Evolutionary conservation across 2,113 vertebrate genomes (phyloP).

Genomic region (Thalassoma bifasciatum): DNA sequence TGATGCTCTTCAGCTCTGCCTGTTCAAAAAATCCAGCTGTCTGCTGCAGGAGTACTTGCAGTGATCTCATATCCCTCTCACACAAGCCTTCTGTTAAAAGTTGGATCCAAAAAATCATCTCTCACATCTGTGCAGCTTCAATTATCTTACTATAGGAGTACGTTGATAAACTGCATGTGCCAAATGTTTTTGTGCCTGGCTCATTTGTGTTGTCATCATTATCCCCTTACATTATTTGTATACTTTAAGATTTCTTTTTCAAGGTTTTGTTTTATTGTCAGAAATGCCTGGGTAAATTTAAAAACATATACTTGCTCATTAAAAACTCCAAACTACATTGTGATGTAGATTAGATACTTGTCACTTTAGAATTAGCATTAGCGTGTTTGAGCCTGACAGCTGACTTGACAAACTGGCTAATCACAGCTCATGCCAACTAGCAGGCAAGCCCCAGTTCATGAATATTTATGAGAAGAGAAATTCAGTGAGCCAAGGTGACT

Average conservation of each 20-base stretch:
- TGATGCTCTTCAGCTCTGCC: too few species aligned
- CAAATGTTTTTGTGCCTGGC: too few species aligned
- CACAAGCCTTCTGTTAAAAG: too few species aligned
- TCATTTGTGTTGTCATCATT: neutral
- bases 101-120: too few species aligned
- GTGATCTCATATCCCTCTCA: too few species aligned
- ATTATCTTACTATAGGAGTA: neutral
- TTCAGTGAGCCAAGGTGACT: constrained; percentile 50
- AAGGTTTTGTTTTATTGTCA: neutral
- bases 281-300: neutral
- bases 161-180: neutral
- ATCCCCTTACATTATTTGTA: neutral
- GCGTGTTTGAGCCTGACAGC: constrained; percentile 24
- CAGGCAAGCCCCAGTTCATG: constrained; percentile 18
- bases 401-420: constrained; percentile 38
- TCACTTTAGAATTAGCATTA: neutral
- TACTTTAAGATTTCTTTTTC: neutral
- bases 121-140: too few species aligned
- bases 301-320: neutral
- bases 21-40: too few species aligned
- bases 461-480: constrained; percentile 49
- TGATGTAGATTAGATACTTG: constrained; percentile 15
- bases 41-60: too few species aligned
- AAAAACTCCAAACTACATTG: neutral
- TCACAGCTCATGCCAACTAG: constrained; percentile 20